Percentiles rank a stretch among this genome's conserved stretches.
phyloP scores from a whole-genome alignment of 2,113 vertebrate species.

The Ictidomys tridecemlineatus region DNA sequence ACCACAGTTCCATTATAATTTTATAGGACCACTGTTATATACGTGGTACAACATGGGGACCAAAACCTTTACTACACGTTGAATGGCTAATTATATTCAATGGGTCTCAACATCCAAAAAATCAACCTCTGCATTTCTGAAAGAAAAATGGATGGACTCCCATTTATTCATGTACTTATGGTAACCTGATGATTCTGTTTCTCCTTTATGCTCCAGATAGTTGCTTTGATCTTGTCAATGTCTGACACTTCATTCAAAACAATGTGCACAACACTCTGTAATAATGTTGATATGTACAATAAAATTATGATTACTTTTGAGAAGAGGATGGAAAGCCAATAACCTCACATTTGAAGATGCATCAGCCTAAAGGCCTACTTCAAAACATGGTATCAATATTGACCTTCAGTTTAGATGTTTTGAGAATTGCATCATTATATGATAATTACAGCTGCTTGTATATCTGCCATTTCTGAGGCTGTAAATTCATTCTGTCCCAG shows the following conservation, averaged over 20 bases:
- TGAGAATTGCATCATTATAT: background rate
- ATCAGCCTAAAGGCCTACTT: conserved; percentile 39
- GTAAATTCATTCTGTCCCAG: background rate
- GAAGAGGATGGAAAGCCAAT: conserved; percentile 27
- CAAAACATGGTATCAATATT: conserved; percentile 7
- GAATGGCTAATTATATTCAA: background rate
- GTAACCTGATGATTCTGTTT: background rate
- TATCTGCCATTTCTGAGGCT: background rate
- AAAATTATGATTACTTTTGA: conserved; percentile 30
- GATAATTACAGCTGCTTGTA: conserved; percentile 12
- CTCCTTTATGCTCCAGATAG: background rate
- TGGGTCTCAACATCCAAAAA: conserved; percentile 12
- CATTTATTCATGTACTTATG: background rate
- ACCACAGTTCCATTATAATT: background rate
- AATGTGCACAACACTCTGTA: background rate
- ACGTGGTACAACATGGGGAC: background rate
- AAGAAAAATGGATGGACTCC: background rate
- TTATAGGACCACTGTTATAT: background rate
- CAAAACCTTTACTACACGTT: background rate
- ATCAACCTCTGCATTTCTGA: conserved; percentile 18
- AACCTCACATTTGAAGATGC: conserved; percentile 33
- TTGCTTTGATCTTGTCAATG: background rate
- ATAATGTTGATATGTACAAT: background rate
- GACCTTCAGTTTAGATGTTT: conserved; percentile 21
- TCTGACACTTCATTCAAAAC: conserved; percentile 46